phyloP scores from a whole-genome alignment of 2,113 vertebrate genomes.

The Calyptommatus sinebrachiatus region DNA sequence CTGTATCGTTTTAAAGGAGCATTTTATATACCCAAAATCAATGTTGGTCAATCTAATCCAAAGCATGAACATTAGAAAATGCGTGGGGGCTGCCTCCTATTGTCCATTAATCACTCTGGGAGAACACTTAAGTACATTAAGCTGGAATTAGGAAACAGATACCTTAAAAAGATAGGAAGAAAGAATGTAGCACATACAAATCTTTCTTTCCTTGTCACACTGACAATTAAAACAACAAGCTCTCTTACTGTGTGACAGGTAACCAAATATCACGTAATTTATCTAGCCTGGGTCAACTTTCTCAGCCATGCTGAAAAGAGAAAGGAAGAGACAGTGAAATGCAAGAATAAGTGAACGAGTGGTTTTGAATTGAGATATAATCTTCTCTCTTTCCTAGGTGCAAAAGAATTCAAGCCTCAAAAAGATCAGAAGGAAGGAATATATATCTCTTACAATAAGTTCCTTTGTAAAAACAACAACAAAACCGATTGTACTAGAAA shows the following conservation, averaged over 20 bases:
- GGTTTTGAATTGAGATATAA: background rate
- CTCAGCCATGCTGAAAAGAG: conserved; percentile 6
- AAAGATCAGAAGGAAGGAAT: background rate
- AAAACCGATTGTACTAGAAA: no score
- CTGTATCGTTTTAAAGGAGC: background rate
- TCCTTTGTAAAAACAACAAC: no score
- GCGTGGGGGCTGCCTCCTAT: background rate
- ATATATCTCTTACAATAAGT: no score
- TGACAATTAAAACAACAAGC: conserved; percentile 18
- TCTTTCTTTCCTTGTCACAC: background rate
- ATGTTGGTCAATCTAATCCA: background rate
- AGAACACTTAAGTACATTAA: background rate
- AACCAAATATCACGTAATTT: conserved; percentile 28
- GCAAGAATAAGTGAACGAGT: background rate
- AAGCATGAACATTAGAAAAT: background rate
- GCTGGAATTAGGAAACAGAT: conserved; percentile 18
- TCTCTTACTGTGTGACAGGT: conserved; percentile 1
- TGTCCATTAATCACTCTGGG: conserved; percentile 2
- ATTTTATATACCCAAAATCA: background rate
- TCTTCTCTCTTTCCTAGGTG: background rate
- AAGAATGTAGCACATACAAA: conserved; percentile 9
- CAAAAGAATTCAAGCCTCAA: background rate
- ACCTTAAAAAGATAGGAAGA: conserved; percentile 5
- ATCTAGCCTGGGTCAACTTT: conserved; percentile 20
- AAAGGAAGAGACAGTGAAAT: background rate